Evolutionary conservation across 2,113 vertebrate genomes (phyloP), one percentile per base, ranked within the genome.

Genomic region (Oryzias javanicus): DNA sequence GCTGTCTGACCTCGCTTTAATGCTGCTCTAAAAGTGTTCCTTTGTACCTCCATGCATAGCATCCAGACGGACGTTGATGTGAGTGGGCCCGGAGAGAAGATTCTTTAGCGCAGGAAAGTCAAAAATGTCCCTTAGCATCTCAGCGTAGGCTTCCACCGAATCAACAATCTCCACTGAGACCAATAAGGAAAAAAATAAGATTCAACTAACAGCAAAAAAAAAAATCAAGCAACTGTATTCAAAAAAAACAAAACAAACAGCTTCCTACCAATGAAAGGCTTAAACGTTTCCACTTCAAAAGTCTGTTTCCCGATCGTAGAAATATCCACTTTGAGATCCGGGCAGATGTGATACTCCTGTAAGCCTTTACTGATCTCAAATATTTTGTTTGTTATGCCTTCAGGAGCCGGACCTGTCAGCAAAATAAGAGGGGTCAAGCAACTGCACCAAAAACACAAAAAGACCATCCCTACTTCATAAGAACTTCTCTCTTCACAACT

Each of bases 31-130:
- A 45, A 25, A n/a, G 8, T 5, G 13, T 13, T 0, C 56, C 19
- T 61, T 42, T 61, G 0, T 84, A 99, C 97, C 97, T 94, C 97
- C 97, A 0, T 99, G 97, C 97, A 99, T 99, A 45, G 96, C 95
- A 25, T 99, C 97, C 17, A 99, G 90, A 2, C 96, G 95, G 17
- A 99, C 92, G 49, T 95, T 95, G 1, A 99, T 93, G 71, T 92
- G 92, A 71, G 90, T 93, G 12, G 93, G 80, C 71, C 95, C 96
- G 0, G 97, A 98, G 1, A 99, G 94, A 49, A 99, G 92, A 42
- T 95, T 92, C 79, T 99, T 99, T 61, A 99, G 71, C 0, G 95
- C 95, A 17, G 4, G 89, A 84, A 99, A 98, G 74, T 99, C 94
- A 72, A 99, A 99, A 88, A 99, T 99, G 48, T 81, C 93, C 82